phyloP scores from a whole-genome alignment of 2,113 vertebrate genomes.

The Actenoides lindsayi region DNA sequence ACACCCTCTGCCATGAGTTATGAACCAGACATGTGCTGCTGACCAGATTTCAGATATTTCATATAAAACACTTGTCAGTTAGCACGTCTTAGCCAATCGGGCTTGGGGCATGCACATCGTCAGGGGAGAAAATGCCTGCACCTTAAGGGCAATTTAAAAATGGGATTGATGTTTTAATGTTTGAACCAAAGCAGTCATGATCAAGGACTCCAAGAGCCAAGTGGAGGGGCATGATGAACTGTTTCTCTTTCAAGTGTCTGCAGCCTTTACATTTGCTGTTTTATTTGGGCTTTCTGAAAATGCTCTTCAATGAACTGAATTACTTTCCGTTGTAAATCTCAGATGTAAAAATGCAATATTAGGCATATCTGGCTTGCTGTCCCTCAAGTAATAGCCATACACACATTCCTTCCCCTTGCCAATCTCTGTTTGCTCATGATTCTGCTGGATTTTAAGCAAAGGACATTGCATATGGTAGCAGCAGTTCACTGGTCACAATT shows the following conservation, averaged over 20 bases:
- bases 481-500: not conserved
- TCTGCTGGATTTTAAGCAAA: not conserved
- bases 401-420: conserved; percentile 18
- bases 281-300: not conserved
- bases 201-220: not conserved
- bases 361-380: not conserved
- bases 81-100: not conserved
- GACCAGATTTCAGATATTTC: not conserved
- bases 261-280: not conserved
- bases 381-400: not conserved
- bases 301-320: not conserved
- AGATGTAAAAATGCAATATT: not conserved
- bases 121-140: not conserved
- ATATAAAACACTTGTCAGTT: not conserved
- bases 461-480: not conserved
- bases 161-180: not conserved
- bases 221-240: not conserved
- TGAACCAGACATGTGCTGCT: not conserved
- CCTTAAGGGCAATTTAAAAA: not conserved
- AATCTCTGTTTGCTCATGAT: not conserved
- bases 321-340: not conserved
- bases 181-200: not conserved
- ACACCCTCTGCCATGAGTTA: not conserved
- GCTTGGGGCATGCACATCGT: not conserved
- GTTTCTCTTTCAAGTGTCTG: not conserved